Evolutionary conservation across 92 coral and sea anemone genomes (phyloP).

Genomic region (Actinostola sp.): DNA sequence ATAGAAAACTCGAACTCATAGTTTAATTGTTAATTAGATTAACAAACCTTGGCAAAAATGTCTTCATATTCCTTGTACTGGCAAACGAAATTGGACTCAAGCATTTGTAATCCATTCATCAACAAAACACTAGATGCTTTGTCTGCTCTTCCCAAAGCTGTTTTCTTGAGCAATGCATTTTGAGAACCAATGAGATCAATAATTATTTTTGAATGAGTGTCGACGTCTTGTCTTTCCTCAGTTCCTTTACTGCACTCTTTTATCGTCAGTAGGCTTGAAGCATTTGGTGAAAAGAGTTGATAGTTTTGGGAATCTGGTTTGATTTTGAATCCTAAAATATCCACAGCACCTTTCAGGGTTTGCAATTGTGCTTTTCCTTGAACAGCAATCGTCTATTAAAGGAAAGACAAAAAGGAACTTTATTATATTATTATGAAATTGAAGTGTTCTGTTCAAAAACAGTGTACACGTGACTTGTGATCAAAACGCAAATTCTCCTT

Average conservation of each 20-base stretch:
- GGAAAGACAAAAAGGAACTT: background rate
- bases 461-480: no score
- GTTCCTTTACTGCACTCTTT: conserved; percentile 34
- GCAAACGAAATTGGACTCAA: conserved; percentile 50
- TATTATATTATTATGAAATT: background rate
- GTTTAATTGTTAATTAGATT: background rate
- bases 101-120: conserved; percentile 23
- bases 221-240: background rate
- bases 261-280: conserved; percentile 50
- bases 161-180: conserved; percentile 21
- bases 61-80: conserved; percentile 38
- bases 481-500: no score
- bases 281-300: conserved; percentile 53
- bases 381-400: conserved; percentile 49
- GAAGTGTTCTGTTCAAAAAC: background rate
- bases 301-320: conserved; percentile 27
- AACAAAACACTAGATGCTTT: conserved; percentile 54
- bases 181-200: conserved; percentile 10
- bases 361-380: conserved; percentile 48
- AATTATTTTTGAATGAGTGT: conserved; percentile 11
- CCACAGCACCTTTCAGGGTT: conserved; percentile 35
- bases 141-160: conserved; percentile 34
- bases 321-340: conserved; percentile 46
- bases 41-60: conserved; percentile 39
- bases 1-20: no score